Conservation (phyloP, 2,797 vertebrate genomes). For the Enteromius unitaeniatus region DNA sequence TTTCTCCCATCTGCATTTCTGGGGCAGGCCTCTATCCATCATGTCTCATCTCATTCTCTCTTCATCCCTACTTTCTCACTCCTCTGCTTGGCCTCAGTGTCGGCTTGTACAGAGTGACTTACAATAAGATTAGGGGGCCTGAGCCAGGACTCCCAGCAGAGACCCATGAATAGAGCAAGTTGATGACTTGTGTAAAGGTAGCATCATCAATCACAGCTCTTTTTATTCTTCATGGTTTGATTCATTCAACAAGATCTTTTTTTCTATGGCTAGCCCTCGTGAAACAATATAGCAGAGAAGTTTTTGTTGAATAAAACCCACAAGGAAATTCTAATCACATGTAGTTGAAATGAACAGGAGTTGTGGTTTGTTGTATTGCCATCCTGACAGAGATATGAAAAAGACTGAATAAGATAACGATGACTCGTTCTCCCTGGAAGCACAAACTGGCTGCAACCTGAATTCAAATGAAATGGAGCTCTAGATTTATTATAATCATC, state of each 20-base stretch:
- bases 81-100: conserved; percentile 64
- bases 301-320: not conserved
- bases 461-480: conserved; percentile 39
- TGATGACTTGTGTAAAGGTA: conserved; percentile 65
- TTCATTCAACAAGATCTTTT: conserved; percentile 41
- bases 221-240: conserved; percentile 54
- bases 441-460: not conserved
- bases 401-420: conserved; percentile 13
- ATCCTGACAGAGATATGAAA: conserved; percentile 39
- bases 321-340: conserved; percentile 5
- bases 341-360: not conserved
- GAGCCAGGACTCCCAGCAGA: conserved; percentile 48
- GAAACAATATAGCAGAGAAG: conserved; percentile 2
- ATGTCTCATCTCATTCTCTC: conserved; percentile 56
- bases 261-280: conserved; percentile 20
- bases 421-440: conserved; percentile 2
- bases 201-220: conserved; percentile 68
- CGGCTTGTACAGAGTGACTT: conserved; percentile 43
- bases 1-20: conserved; percentile 43
- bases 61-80: conserved; percentile 57
- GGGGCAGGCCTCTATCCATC: conserved; percentile 65
- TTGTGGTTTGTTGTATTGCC: not conserved
- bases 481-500: conserved; percentile 5
- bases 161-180: conserved; percentile 65
- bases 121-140: conserved; percentile 61